These are phyloP conservation scores for Papilio aristodemus DNA, from an alignment of 1,140 invertebrate species.

Conservation along the genomic window DNA sequence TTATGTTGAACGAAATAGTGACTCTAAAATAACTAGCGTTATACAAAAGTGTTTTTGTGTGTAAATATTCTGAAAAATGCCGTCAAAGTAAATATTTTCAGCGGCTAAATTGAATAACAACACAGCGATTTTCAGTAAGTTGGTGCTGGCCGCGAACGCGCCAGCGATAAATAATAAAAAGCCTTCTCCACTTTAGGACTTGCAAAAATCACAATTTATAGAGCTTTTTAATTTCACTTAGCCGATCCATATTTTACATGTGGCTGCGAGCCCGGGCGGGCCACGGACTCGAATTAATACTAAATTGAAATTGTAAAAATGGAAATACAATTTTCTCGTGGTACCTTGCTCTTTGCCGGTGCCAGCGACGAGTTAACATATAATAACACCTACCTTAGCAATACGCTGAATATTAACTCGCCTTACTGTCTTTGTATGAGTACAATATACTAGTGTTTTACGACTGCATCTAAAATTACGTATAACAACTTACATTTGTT, in stretches of 20 bases:
- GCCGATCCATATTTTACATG: slow-evolving; percentile 80
- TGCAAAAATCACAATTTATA: slow-evolving; percentile 81
- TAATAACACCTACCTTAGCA: slow-evolving; percentile 62
- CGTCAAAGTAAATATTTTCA: slow-evolving; percentile 56
- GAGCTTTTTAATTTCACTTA: slow-evolving; percentile 81
- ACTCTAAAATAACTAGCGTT: not conserved
- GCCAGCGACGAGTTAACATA: slow-evolving; percentile 69
- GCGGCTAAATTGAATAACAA: slow-evolving; percentile 75
- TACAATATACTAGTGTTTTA: not conserved
- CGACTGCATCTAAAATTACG: not conserved
- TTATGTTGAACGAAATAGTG: not conserved
- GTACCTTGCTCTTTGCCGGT: slow-evolving; percentile 62
- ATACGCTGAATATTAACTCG: slow-evolving; percentile 45
- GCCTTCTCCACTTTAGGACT: slow-evolving; percentile 80
- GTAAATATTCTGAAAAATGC: slow-evolving; percentile 28
- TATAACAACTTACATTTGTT: no score
- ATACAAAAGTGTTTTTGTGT: slow-evolving; percentile 3
- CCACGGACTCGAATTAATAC: slow-evolving; percentile 77
- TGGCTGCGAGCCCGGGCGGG: slow-evolving; percentile 71
- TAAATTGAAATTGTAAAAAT: slow-evolving; percentile 81
- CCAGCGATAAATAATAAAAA: slow-evolving; percentile 79
- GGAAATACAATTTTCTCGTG: slow-evolving; percentile 79
- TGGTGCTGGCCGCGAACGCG: slow-evolving; percentile 63
- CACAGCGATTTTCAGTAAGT: slow-evolving; percentile 74
- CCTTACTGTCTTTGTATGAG: slow-evolving; percentile 12